Evolutionary conservation across 2,797 vertebrate species (phyloP).

Genomic region (Microctenopoma stevenorrisi): DNA sequence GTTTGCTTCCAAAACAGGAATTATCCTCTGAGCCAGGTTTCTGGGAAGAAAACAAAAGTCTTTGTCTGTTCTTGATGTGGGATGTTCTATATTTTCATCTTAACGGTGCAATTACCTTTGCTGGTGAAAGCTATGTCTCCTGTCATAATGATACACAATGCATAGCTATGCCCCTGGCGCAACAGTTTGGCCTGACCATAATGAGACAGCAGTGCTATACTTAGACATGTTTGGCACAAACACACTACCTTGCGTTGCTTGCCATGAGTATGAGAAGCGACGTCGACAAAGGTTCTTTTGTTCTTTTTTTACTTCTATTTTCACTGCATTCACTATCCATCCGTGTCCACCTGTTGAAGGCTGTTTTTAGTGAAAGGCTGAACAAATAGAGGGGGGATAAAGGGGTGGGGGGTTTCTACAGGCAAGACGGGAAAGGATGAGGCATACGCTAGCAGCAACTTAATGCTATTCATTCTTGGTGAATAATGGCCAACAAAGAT

Average conservation of each 20-base stretch:
- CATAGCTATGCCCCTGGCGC: constrained; percentile 60
- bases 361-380: constrained; percentile 60
- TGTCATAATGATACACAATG: constrained; percentile 73
- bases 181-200: constrained; percentile 71
- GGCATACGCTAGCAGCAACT: constrained; percentile 43
- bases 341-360: constrained; percentile 66
- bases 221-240: constrained; percentile 73
- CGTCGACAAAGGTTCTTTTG: constrained; percentile 65
- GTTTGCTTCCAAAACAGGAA: constrained; percentile 59
- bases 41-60: constrained; percentile 72
- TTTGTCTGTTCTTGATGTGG: constrained; percentile 58
- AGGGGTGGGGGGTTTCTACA: constrained; percentile 20
- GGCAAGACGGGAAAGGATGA: constrained; percentile 45
- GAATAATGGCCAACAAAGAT: constrained; percentile 74
- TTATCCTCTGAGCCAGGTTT: constrained; percentile 56
- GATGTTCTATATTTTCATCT: constrained; percentile 72
- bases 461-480: constrained; percentile 73
- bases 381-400: constrained; percentile 41
- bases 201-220: constrained; percentile 78
- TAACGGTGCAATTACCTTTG: constrained; percentile 77
- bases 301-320: background rate
- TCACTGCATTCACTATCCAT: constrained; percentile 8
- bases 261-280: constrained; percentile 54
- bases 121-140: constrained; percentile 66
- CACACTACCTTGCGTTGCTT: constrained; percentile 60